Base-by-base conservation (phyloP, 2,888 invertebrate genomes). In the Eupithecia subfuscata region DNA sequence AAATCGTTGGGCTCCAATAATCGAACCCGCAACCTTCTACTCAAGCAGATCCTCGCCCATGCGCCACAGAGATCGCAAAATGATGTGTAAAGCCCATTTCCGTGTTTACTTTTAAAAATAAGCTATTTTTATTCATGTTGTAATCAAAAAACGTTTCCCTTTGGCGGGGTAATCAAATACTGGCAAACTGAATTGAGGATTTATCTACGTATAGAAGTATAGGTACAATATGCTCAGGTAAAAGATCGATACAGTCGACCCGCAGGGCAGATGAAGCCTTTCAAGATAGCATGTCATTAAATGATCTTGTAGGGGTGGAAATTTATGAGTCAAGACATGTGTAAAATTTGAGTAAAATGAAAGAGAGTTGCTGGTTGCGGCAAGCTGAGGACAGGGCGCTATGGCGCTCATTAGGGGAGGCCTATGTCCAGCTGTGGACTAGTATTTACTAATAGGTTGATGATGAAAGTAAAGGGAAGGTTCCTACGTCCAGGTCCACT, bases 61-160 rank as follows among this genome's bases (percentile, higher is more conserved):
- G 14, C 12, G 60, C 25, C 60, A 60, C 60, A 25, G 9, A 22
- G 0, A 1, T 60, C 22, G 2, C 3, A 12, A 22, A 56, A 56
- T 56, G 22, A 11, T 12, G 22, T 22, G 0, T 22, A 25, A 22
- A 60, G 25, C 60, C 12, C 60, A 60, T 60, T 60, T 60, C 60
- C 25, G 60, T 56, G 25, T 60, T 60, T 25, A 25, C 60, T 60
- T 60, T 60, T 60, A 5, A 60, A 60, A 22, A 60, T 60, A 60
- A 60, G 60, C 60, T 6, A 25, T 60, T 60, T 56, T 60, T 60
- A 60, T 60, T 60, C 60, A 25, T 60, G 60, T 25, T 25, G 60
- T 25, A 60, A 60, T 60, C 60, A 60, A 25, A 56, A 60, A 60
- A 14, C 60, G 60, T 60, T 60, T 60, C 12, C 60, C 60, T 60